Conservation (phyloP, 2,888 invertebrate genomes). For the Clitarchus hookeri region DNA sequence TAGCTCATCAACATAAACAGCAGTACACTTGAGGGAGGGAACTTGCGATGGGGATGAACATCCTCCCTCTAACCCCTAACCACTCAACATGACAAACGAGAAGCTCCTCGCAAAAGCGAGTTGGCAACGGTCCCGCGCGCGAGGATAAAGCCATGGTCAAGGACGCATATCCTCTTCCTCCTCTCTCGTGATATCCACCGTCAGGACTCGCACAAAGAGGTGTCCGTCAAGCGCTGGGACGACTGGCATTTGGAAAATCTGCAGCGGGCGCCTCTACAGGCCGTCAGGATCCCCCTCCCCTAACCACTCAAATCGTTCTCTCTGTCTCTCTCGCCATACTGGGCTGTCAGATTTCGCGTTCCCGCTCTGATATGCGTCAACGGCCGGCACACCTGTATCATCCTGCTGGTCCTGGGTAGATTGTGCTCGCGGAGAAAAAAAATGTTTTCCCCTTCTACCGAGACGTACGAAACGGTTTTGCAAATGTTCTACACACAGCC, state of each 20-base stretch:
- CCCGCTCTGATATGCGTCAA: background rate
- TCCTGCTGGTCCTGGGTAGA: background rate
- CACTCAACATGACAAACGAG: no score
- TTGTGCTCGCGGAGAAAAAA: background rate
- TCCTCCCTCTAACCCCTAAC: background rate
- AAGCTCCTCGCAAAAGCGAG: background rate
- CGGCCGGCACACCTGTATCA: background rate
- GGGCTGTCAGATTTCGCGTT: background rate
- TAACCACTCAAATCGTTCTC: no score
- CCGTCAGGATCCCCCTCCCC: background rate
- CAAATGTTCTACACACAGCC: no score
- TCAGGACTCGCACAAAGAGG: background rate
- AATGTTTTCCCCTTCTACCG: background rate
- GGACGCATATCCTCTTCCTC: background rate
- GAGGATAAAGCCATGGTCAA: background rate
- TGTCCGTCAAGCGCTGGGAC: background rate
- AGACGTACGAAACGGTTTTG: background rate
- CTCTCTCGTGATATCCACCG: no score
- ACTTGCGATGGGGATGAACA: background rate
- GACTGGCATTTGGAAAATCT: no score
- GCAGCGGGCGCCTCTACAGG: no score
- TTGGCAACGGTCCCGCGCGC: background rate
- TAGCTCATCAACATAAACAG: background rate
- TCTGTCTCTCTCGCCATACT: background rate
- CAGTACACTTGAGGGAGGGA: background rate